Evolutionary conservation across 2,113 vertebrate species (phyloP).

Genomic region (Nerophis lumbriciformis): DNA sequence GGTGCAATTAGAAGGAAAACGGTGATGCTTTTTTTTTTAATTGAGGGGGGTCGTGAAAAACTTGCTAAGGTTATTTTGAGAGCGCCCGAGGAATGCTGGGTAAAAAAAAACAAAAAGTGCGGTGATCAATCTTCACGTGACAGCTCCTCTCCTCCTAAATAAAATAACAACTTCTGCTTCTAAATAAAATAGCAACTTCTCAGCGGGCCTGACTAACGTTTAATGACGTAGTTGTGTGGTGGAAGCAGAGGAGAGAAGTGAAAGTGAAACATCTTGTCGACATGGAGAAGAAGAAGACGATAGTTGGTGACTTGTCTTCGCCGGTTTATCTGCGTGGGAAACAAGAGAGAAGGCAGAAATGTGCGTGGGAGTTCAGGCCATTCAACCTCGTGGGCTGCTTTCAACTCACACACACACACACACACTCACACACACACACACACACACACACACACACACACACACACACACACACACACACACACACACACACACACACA

Average conservation of each 20-base stretch:
- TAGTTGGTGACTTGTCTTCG: conserved; percentile 3
- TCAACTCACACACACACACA: conserved; percentile 1
- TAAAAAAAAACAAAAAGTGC: conserved; percentile 22
- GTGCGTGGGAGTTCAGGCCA: conserved; percentile 77
- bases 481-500: no score
- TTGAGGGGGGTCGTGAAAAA: conserved; percentile 20
- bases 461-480: no score
- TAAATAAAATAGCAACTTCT: no score
- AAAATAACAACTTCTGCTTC: no score
- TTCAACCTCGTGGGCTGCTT: conserved; percentile 48
- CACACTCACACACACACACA: not conserved
- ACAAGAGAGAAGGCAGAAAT: conserved; percentile 49
- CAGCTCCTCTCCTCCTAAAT: conserved; percentile 52
- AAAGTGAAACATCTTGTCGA: no score
- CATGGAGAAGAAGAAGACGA: no score
- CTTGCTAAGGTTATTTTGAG: conserved; percentile 62
- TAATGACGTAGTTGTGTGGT: no score
- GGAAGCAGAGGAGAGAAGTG: no score
- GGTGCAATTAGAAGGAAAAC: conserved; percentile 23
- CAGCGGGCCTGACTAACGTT: no score
- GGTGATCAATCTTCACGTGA: conserved; percentile 96
- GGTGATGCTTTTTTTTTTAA: conserved; percentile 11
- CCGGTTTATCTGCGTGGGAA: not conserved
- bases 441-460: no score
- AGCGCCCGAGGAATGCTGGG: conserved; percentile 45